Base-by-base conservation (phyloP, 2,113 vertebrate genomes). In the Syngnathus floridae region DNA sequence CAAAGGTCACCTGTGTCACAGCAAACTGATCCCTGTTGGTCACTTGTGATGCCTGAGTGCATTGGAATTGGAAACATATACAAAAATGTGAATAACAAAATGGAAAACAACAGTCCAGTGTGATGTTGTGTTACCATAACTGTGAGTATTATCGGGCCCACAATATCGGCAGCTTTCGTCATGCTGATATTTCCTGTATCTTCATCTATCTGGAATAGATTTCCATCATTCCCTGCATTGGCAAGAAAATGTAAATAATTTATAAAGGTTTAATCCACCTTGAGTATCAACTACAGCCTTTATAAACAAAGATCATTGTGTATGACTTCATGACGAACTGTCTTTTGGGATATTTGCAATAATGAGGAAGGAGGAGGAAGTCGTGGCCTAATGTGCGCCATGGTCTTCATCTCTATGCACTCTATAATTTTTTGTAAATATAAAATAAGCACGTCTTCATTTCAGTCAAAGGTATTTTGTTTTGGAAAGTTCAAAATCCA, bases 141-240 rank as follows among this genome's bases (percentile, higher is more conserved):
- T 10, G 91, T 92, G 62, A 95, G 71, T 0, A 81, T 69, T 68
- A 93, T 87, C 0, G 87, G 80, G 0, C 83, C 90, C 10, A 87
- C 26, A 0, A 90, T 84, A 45, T 92, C 88, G 6, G 85, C 90
- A 57, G 73, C 71, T 78, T 92, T 93, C 2, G 83, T 77, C 93
- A 95, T 94, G 4, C 90, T 92, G 73, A 95, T 88, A 68, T 93
- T 93, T 35, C 94, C 94, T 0, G 90, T 90, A 17, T 79, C 81
- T 35, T 79, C 81, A 46, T 91, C 76, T 21, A 95, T 86, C 64
- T 85, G 84, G 84, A 95, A 95, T 22, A 92, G 78, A 0, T 82
- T 65, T 0, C 90, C 85, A 36, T 82, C 74, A 1, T 95, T 86
- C 73, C 94, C 94, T 95, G 71, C 71, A 69, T 66, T 1, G 4